A percentile compares a stretch with the other conserved stretches of the same genome.
These are phyloP conservation scores for Stichopus horrens DNA, from an alignment of 53 echinoderm and acorn worm genomes.

Conservation along the genomic window DNA sequence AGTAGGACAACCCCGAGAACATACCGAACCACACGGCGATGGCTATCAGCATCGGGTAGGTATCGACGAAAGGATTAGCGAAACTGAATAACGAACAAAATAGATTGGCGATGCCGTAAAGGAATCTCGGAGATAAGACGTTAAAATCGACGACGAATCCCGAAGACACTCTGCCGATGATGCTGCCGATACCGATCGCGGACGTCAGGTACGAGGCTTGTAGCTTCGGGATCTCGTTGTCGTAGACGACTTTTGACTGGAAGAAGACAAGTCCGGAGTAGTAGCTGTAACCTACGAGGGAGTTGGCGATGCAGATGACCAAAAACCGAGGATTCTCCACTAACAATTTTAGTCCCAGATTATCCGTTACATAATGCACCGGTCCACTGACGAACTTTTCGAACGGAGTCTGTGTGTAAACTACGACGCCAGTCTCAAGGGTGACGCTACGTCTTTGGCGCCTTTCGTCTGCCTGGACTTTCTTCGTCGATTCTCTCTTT, in stretches of 20 bases:
- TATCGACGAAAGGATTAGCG: slow-evolving; percentile 29
- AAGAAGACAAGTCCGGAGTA: slow-evolving; percentile 21
- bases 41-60: slow-evolving; percentile 13
- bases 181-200: slow-evolving; percentile 29
- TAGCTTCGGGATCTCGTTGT: slow-evolving; percentile 12
- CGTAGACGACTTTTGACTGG: slow-evolving; percentile 13
- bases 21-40: slow-evolving; percentile 33
- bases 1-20: slow-evolving; percentile 21
- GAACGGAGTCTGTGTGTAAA: background rate
- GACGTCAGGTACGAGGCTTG: slow-evolving; percentile 16
- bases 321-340: slow-evolving; percentile 15
- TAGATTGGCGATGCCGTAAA: slow-evolving; percentile 21
- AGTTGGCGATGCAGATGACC: slow-evolving; percentile 6
- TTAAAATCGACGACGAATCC: slow-evolving; percentile 17
- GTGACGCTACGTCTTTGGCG: background rate
- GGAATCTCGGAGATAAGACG: background rate
- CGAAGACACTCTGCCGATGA: slow-evolving; percentile 1
- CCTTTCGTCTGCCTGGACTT: background rate
- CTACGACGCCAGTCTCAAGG: slow-evolving; percentile 12
- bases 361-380: background rate
- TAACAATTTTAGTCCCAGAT: slow-evolving; percentile 17
- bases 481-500: background rate
- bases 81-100: slow-evolving; percentile 33
- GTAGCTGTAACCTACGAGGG: background rate
- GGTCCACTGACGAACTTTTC: slow-evolving; percentile 1